Conservation (phyloP, 2,888 invertebrate species). For the Philereme transversata region DNA sequence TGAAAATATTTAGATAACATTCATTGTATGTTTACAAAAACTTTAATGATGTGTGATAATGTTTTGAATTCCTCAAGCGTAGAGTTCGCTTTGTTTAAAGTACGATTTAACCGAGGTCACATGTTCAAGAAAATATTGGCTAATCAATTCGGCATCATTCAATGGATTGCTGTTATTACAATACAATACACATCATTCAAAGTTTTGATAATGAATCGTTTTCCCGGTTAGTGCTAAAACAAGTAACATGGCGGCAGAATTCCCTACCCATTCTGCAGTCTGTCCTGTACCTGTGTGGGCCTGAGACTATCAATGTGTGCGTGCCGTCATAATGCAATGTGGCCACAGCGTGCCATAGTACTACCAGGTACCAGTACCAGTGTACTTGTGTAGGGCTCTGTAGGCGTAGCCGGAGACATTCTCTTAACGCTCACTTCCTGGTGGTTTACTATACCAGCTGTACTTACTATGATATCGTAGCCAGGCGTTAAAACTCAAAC, state of each 20-base stretch:
- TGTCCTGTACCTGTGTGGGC: constrained; percentile 45
- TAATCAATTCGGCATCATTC: constrained; percentile 62
- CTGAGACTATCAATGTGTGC: constrained; percentile 52
- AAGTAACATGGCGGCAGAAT: constrained; percentile 62
- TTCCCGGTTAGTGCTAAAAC: constrained; percentile 5
- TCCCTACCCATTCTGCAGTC: constrained; percentile 54
- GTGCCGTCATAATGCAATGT: constrained; percentile 53
- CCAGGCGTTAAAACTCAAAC: constrained; percentile 4
- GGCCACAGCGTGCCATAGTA: constrained; percentile 58
- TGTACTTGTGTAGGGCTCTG: constrained; percentile 48
- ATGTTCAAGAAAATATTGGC: constrained; percentile 69
- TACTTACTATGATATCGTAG: constrained; percentile 26
- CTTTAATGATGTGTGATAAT: constrained; percentile 44
- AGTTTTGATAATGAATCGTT: background rate
- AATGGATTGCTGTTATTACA: constrained; percentile 44
- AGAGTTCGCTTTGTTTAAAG: constrained; percentile 69
- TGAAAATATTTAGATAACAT: constrained; percentile 43
- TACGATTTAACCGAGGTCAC: constrained; percentile 74
- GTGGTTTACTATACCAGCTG: constrained; percentile 42
- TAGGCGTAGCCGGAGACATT: constrained; percentile 66
- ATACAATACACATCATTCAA: constrained; percentile 12
- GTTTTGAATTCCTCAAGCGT: constrained; percentile 50
- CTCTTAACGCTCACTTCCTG: constrained; percentile 63
- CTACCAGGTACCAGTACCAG: constrained; percentile 38
- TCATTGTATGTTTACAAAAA: constrained; percentile 41